These are phyloP conservation scores for human (Homo sapiens) DNA, from an alignment of 2,113 vertebrate species.

Conservation along the genomic window GRCh38 chr9:134127001-134127500, in stretches of 20 bases:
- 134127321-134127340: background rate
- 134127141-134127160: background rate
- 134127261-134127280: fast-evolving
- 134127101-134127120: fast-evolving
- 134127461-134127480: background rate
- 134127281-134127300: background rate
- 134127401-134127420: background rate
- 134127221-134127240: fast-evolving
- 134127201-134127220: background rate
- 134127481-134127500: background rate
- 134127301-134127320: too few relatives aligned
- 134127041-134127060: too few relatives aligned
- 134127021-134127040: fast-evolving
- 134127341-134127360: background rate
- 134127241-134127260: too few relatives aligned
- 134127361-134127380: background rate
- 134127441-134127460: background rate
- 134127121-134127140: background rate
- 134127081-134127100: background rate
- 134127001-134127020: too few relatives aligned
- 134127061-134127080: too few relatives aligned
- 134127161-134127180: background rate
- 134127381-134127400: background rate
- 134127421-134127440: background rate
- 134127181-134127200: background rate